Base-by-base conservation (phyloP, 2,888 invertebrate species). In the Tromatobia lineatoria region DNA sequence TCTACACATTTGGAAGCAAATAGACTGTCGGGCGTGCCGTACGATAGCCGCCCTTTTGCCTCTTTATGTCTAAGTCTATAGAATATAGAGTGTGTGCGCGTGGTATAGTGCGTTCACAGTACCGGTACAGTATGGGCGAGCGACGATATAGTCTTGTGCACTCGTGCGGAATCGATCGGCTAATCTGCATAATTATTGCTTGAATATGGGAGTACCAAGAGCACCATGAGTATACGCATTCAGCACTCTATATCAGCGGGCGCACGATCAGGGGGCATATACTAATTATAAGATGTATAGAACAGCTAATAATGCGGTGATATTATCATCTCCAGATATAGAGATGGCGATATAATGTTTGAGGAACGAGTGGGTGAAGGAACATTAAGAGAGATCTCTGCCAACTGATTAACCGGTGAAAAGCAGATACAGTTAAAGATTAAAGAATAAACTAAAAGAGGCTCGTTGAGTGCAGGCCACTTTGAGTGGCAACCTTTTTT, bases 121-220 rank as follows among this genome's bases (percentile, higher is more conserved):
- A 70, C 18, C 52, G 25, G 47, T 74, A 61, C n/a, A n/a, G n/a
- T 29, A 38, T 42, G n/a, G 20, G 23, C 34, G 34, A 13, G 18
- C 13, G 29, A 70, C 3, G 15, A 13, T 57, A 25, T 25, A 57
- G 57, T 25, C 57, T 29, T 73, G 80, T 73, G 54, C 76, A 77
- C 67, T 73, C 67, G 59, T 67, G 82, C 77, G 82, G 77, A 78
- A 78, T 82, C 82, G 82, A 78, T 82, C 73, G 67, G 82, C 50
- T 74, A 73, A 78, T 82, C 76, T 61, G 73, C 59, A 73, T 82
- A 78, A 78, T 82, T 77, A 78, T 73, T 42, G 70, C 47, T 50
- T 66, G 67, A 73, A 78, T 64, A 50, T 25, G 59, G 67, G 59
- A 61, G 61, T 47, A 34, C 59, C 47, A 23, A 23, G 45, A 25